A percentile compares a stretch with the other conserved stretches of the same genome.
phyloP scores from a whole-genome alignment of 2,888 invertebrate genomes.

The Leucania comma region DNA sequence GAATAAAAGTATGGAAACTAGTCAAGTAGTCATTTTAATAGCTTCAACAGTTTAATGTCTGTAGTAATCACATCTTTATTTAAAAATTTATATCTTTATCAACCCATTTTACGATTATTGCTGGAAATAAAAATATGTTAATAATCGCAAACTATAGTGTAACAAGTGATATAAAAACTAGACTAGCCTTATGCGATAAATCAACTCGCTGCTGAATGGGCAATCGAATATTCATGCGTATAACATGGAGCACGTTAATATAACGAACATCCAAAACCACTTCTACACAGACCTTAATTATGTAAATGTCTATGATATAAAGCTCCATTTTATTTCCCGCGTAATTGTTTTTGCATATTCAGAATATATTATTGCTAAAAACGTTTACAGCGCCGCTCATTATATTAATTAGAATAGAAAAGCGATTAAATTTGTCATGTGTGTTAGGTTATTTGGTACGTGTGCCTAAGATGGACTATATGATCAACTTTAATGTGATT shows the following conservation, averaged over 20 bases:
- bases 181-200: constrained; percentile 66
- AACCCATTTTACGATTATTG: constrained; percentile 59
- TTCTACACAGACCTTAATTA: constrained; percentile 78
- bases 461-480: constrained; percentile 43
- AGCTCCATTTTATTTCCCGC: constrained; percentile 65
- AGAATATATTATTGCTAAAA: constrained; percentile 44
- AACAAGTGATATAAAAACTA: constrained; percentile 63
- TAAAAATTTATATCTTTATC: constrained; percentile 42
- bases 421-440: constrained; percentile 36
- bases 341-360: constrained; percentile 56
- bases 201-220: constrained; percentile 71
- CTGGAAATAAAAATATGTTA: constrained; percentile 56
- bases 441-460: constrained; percentile 22
- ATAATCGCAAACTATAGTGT: constrained; percentile 33
- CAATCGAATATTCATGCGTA: constrained; percentile 82
- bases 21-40: background rate
- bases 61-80: constrained; percentile 19
- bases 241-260: constrained; percentile 70
- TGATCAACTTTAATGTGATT: constrained; percentile 35
- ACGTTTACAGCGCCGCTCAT: constrained; percentile 33
- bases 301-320: constrained; percentile 75
- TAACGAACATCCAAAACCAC: constrained; percentile 74
- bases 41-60: constrained; percentile 11
- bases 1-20: background rate
- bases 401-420: constrained; percentile 46